Percentiles rank a stretch among this genome's conserved stretches.
Evolutionary conservation across 2,888 invertebrate species (phyloP).

Genomic region (Cheilosia grossa): DNA sequence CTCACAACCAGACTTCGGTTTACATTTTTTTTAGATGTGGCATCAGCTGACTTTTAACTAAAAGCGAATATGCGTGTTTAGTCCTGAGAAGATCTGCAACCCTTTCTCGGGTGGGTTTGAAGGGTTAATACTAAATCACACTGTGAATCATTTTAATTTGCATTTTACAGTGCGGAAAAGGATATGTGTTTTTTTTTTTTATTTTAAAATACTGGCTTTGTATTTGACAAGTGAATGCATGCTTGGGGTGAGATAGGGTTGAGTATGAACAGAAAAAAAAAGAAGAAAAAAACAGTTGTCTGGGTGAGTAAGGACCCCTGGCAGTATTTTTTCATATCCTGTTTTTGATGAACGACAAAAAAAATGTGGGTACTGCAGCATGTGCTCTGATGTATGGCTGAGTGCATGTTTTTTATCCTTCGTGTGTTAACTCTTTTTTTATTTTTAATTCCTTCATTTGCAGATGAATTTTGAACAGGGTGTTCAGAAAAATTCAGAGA

Average conservation of each 20-base stretch:
- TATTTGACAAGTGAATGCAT: constrained; percentile 82
- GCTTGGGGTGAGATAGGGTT: constrained; percentile 57
- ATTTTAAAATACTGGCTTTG: constrained; percentile 71
- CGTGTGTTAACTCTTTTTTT: constrained; percentile 49
- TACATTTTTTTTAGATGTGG: constrained; percentile 29
- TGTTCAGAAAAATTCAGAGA: not conserved
- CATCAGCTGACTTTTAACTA: constrained; percentile 68
- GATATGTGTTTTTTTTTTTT: constrained; percentile 70
- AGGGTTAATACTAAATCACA: constrained; percentile 74
- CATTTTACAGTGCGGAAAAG: constrained; percentile 77
- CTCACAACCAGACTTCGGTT: constrained; percentile 30
- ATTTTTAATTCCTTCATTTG: constrained; percentile 53
- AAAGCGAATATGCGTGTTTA: constrained; percentile 72
- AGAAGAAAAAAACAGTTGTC: constrained; percentile 78
- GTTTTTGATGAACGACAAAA: constrained; percentile 61
- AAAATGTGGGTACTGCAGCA: constrained; percentile 82
- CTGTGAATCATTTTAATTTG: constrained; percentile 80
- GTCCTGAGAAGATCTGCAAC: constrained; percentile 79
- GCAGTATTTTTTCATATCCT: constrained; percentile 73
- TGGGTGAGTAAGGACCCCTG: constrained; percentile 75
- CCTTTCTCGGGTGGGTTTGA: constrained; percentile 77
- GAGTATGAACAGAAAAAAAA: constrained; percentile 21
- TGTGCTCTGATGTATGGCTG: constrained; percentile 78
- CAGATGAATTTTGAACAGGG: constrained; percentile 56
- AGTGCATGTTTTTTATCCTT: constrained; percentile 34